Percentiles rank a stretch among this genome's conserved stretches.
These are phyloP conservation scores for Trisateles emortualis DNA, from an alignment of 2,888 invertebrate genomes.

Conservation along the genomic window DNA sequence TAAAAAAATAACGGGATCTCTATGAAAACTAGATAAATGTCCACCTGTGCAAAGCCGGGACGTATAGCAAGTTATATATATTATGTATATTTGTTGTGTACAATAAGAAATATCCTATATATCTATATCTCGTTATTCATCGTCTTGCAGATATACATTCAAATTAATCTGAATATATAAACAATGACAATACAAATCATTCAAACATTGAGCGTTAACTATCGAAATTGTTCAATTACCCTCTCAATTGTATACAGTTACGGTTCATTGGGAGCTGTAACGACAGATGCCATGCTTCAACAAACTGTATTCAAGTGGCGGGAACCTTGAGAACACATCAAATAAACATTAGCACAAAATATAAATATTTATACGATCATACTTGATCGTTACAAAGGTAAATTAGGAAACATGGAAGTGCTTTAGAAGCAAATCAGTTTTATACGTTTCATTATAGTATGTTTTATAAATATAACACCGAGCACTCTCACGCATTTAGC, in stretches of 20 bases:
- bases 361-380: conserved; percentile 23
- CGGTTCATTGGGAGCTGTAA: conserved; percentile 7
- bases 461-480: too few species aligned
- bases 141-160: too few species aligned
- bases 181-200: neutral
- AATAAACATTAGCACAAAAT: conserved; percentile 35
- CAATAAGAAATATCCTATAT: too few species aligned
- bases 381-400: conserved; percentile 7
- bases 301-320: conserved; percentile 18
- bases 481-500: too few species aligned
- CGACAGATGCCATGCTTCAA: conserved; percentile 45
- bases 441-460: too few species aligned
- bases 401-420: neutral
- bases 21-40: too few species aligned
- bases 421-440: neutral
- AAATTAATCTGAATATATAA: too few species aligned
- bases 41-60: too few species aligned
- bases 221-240: conserved; percentile 5
- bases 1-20: too few species aligned
- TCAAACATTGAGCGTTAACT: neutral
- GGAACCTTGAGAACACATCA: conserved; percentile 51
- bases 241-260: conserved; percentile 1
- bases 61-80: too few species aligned
- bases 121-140: too few species aligned
- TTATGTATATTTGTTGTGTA: too few species aligned